A percentile compares a stretch with the other conserved stretches of the same genome.
Evolutionary conservation across 2,888 invertebrate genomes (phyloP).

Genomic region (Cancer borealis): DNA sequence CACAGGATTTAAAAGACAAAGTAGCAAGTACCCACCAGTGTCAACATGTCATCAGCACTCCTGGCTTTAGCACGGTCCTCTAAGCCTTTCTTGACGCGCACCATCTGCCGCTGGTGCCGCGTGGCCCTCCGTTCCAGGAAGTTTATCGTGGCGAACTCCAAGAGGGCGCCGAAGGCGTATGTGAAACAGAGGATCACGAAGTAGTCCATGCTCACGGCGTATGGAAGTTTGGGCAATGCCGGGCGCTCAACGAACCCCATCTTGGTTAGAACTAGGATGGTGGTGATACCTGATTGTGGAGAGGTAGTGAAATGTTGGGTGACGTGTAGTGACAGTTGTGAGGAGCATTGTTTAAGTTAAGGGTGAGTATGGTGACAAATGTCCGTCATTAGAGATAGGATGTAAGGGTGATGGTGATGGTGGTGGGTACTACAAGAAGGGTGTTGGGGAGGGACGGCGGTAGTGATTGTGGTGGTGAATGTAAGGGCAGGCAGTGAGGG

Average conservation of each 20-base stretch:
- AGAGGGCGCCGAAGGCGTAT: conserved; percentile 84
- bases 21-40: conserved; percentile 60
- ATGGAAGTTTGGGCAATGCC: conserved; percentile 82
- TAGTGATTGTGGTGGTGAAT: neutral
- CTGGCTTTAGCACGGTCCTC: conserved; percentile 57
- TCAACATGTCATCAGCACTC: conserved; percentile 26
- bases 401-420: neutral
- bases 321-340: neutral
- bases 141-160: conserved; percentile 85
- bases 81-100: conserved; percentile 56
- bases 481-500: neutral
- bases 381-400: no score
- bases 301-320: conserved; percentile 57
- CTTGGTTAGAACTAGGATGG: conserved; percentile 83
- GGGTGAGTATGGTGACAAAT: neutral
- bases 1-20: conserved; percentile 48
- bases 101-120: conserved; percentile 58
- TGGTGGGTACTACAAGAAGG: no score
- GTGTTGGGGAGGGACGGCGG: no score
- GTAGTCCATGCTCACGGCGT: conserved; percentile 83
- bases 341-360: neutral
- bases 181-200: conserved; percentile 84
- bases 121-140: conserved; percentile 79
- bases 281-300: conserved; percentile 80
- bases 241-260: conserved; percentile 82